Evolutionary conservation across 2,797 vertebrate genomes (phyloP), one percentile per base, ranked within the genome.

Genomic region (Catharus ustulatus): DNA sequence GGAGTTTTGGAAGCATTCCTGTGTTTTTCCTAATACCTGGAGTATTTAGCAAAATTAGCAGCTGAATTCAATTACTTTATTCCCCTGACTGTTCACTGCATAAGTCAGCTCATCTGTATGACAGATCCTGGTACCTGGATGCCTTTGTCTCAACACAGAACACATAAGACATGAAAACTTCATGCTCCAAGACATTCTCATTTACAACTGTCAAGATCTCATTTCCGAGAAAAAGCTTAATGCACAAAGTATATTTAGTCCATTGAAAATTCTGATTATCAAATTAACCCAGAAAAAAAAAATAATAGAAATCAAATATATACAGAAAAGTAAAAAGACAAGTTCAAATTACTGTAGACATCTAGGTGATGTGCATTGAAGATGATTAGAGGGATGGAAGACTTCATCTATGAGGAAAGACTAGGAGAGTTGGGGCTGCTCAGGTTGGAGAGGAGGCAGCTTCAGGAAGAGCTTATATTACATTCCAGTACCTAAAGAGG

Each of bases 91-190:
- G 8, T n/a, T 66, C 10, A 43, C 9, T 9, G 10, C 11, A 7
- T 9, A 36, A 52, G 6, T 55, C 30, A 57, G 12, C 11, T 64
- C 12, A 51, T 58, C 10, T 48, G 4, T 59, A 16, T 74, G 40
- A 69, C 15, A 80, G 54, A 26, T 46, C 49, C 2, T 27, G 9
- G 27, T 64, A 63, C 10, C 29, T 64, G n/a, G 1, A 59, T 57
- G 21, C 10, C 30, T 26, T 89, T 79, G 26, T 61, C 55, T 79
- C 22, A 6, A 18, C 24, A 54, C 4, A 42, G 15, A 64, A 10
- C 19, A 22, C 0, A 0, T 5, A 67, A 32, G 26, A 48, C 3
- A 0, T 19, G 15, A 90, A 81, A 81, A 75, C 2, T 3, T 49
- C 30, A 29, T 5, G 9, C 17, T 77, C 17, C 21, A 79, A 40